A percentile compares a stretch with the other conserved stretches of the same genome.
These are phyloP conservation scores for Tragelaphus imberbis DNA, from an alignment of 2,113 vertebrate genomes.

Conservation along the genomic window DNA sequence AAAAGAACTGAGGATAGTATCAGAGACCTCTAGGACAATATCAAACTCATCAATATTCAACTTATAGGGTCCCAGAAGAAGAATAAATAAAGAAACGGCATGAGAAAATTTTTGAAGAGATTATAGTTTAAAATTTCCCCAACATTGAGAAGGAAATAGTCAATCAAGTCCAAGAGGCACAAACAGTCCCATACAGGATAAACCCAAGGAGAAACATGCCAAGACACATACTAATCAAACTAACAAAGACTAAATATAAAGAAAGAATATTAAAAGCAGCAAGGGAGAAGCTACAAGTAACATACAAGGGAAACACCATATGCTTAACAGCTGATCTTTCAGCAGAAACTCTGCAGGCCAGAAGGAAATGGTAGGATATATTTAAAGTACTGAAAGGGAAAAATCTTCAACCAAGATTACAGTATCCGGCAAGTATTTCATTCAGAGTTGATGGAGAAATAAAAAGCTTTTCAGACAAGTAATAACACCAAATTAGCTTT, in stretches of 20 bases:
- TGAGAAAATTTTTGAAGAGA: not conserved
- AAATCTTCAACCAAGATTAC: not conserved
- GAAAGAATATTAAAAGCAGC: not conserved
- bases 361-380: not conserved
- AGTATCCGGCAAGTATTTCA: not conserved
- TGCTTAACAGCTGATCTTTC: not conserved
- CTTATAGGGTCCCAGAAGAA: not conserved
- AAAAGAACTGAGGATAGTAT: not conserved
- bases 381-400: not conserved
- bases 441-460: not conserved
- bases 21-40: not conserved
- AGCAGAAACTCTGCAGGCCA: not conserved
- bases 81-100: not conserved
- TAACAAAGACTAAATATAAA: not conserved
- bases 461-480: not conserved
- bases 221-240: not conserved
- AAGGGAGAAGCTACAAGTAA: not conserved
- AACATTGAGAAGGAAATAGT: not conserved
- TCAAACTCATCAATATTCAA: not conserved
- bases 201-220: not conserved
- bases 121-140: not conserved
- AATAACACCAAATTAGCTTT: not conserved
- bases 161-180: not conserved
- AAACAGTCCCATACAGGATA: not conserved
- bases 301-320: not conserved